Percentiles rank a stretch among this genome's conserved stretches.
phyloP scores from a whole-genome alignment of 2,113 vertebrate genomes.

The Candoia aspera region DNA sequence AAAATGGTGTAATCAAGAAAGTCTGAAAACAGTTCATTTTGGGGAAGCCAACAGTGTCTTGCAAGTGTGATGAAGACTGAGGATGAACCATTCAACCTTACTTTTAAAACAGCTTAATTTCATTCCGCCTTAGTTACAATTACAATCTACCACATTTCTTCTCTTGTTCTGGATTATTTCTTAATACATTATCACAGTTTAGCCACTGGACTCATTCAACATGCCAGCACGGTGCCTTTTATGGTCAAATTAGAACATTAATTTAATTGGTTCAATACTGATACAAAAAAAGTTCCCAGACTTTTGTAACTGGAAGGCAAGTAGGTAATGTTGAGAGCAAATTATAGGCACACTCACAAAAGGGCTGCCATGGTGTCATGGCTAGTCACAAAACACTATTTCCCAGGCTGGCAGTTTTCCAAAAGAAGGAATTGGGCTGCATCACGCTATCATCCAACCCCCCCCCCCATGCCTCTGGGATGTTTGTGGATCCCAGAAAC shows the following conservation, averaged over 20 bases:
- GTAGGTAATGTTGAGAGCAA: neutral
- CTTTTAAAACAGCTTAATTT: neutral
- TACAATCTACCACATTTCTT: neutral
- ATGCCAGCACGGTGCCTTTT: neutral
- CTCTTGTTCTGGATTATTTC: neutral
- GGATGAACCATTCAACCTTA: neutral
- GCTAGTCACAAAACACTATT: neutral
- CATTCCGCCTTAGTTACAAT: neutral
- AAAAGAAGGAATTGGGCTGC: neutral
- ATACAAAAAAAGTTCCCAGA: neutral
- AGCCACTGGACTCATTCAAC: neutral
- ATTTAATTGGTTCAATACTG: neutral
- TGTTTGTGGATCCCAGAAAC: neutral
- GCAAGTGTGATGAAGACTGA: neutral
- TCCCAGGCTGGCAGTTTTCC: neutral
- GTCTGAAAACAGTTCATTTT: neutral
- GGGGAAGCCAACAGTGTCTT: neutral
- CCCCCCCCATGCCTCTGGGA: neutral
- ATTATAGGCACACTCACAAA: neutral
- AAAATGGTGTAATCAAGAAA: neutral
- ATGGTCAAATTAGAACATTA: neutral
- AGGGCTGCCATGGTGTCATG: neutral
- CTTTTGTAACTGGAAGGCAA: neutral
- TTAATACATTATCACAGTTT: neutral
- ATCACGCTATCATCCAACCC: neutral